Evolutionary conservation across 2,113 vertebrate species (phyloP).

Genomic region (Salvelinus sp.): DNA sequence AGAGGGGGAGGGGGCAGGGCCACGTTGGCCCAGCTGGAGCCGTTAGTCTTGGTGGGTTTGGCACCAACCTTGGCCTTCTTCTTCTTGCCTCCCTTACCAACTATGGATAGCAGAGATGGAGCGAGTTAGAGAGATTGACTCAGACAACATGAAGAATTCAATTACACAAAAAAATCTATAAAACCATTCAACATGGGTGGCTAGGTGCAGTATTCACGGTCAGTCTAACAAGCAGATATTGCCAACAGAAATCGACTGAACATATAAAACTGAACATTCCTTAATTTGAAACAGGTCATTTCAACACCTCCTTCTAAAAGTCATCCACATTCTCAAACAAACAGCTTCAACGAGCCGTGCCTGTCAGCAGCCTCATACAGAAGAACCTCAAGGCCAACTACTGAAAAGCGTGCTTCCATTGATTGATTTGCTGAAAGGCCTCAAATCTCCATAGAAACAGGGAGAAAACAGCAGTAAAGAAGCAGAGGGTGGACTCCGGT

Average conservation of each 20-base stretch:
- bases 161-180: slow-evolving; percentile 40
- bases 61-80: slow-evolving; percentile 92
- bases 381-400: slow-evolving; percentile 63
- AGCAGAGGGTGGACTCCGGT: slow-evolving; percentile 41
- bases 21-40: slow-evolving; percentile 93
- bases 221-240: slow-evolving; percentile 35
- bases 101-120: slow-evolving; percentile 65
- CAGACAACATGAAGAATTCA: slow-evolving; percentile 18
- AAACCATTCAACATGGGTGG: slow-evolving; percentile 8
- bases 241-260: slow-evolving; percentile 39
- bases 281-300: slow-evolving; percentile 38
- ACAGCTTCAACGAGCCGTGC: slow-evolving; percentile 41
- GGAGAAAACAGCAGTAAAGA: slow-evolving; percentile 52
- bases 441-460: slow-evolving; percentile 74
- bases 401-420: slow-evolving; percentile 65
- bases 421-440: slow-evolving; percentile 69
- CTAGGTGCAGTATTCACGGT: slow-evolving; percentile 33
- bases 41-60: slow-evolving; percentile 89
- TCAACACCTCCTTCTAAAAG: slow-evolving; percentile 40
- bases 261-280: slow-evolving; percentile 25
- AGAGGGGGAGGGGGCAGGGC: slow-evolving; percentile 92
- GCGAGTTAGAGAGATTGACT: slow-evolving; percentile 18
- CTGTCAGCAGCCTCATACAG: slow-evolving; percentile 48
- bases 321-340: slow-evolving; percentile 47
- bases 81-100: slow-evolving; percentile 98